Evolutionary conservation across 2,797 vertebrate species (phyloP).

Genomic region (Tokudaia tokunoshimensis): DNA sequence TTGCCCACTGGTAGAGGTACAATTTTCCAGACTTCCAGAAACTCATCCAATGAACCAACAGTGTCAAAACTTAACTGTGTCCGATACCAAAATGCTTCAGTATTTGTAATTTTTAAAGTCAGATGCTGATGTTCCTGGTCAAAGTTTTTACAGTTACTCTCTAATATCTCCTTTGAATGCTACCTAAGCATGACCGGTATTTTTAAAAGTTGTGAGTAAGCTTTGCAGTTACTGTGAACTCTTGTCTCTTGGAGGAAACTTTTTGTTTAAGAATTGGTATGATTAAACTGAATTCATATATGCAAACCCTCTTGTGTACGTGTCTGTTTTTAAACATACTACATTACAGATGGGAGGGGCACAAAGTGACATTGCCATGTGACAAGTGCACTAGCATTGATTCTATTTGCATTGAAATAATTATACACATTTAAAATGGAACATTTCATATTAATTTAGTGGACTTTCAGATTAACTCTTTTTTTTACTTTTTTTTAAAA

Average conservation of each 20-base stretch:
- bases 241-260: conserved; percentile 87
- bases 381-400: background rate
- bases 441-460: background rate
- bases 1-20: conserved; percentile 78
- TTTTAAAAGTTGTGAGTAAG: conserved; percentile 88
- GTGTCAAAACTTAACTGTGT: conserved; percentile 79
- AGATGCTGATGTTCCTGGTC: conserved; percentile 85
- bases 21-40: conserved; percentile 85
- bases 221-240: conserved; percentile 89
- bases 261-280: conserved; percentile 86
- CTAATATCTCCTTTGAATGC: conserved; percentile 86
- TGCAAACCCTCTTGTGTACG: conserved; percentile 79
- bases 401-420: background rate
- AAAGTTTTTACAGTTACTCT: conserved; percentile 85
- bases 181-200: conserved; percentile 88
- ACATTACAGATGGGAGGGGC: background rate
- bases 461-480: background rate
- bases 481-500: background rate
- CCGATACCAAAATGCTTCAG: conserved; percentile 84
- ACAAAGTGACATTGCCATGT: fast-evolving
- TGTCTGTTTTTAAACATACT: conserved; percentile 69
- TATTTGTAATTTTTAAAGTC: conserved; percentile 86
- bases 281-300: conserved; percentile 86
- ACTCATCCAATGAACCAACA: conserved; percentile 83
- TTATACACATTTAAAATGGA: background rate